A percentile compares a stretch with the other conserved stretches of the same genome.
phyloP scores from a whole-genome alignment of 2,113 vertebrate species.

The Tupaia tana region DNA sequence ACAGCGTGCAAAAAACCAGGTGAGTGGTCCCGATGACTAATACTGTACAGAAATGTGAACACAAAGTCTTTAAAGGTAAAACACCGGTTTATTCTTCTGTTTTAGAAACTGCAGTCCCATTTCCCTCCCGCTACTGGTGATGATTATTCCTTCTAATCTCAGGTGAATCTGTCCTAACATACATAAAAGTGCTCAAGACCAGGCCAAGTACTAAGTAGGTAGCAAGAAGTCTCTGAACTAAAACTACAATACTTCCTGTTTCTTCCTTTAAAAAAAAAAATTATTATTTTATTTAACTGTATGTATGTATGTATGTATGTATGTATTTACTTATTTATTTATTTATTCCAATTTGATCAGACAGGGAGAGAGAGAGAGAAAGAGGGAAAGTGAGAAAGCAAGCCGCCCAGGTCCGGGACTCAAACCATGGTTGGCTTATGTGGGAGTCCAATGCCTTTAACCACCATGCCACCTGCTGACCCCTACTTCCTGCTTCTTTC shows the following conservation, averaged over 20 bases:
- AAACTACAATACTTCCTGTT: neutral
- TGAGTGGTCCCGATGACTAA: neutral
- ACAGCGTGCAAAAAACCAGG: neutral
- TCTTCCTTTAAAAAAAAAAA: too few species aligned
- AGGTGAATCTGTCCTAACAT: conserved; percentile 15
- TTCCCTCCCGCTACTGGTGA: conserved; percentile 18
- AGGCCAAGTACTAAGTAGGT: neutral
- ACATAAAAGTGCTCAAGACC: neutral
- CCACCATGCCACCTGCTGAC: too few species aligned
- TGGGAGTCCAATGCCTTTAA: too few species aligned
- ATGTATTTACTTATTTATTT: too few species aligned
- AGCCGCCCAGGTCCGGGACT: too few species aligned
- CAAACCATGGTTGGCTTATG: too few species aligned
- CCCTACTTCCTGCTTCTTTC: neutral
- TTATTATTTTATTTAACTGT: too few species aligned
- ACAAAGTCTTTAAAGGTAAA: neutral
- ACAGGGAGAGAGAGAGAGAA: too few species aligned
- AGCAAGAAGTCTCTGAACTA: conserved; percentile 12
- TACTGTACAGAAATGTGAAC: conserved; percentile 18
- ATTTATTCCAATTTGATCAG: too few species aligned
- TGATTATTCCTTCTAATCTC: conserved; percentile 23
- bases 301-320: too few species aligned
- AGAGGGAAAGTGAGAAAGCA: too few species aligned
- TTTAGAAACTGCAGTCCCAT: neutral
- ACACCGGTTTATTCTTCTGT: conserved; percentile 19